Percentiles rank a stretch among this genome's conserved stretches.
phyloP scores from a whole-genome alignment of 2,113 vertebrate genomes.

The Cathartes aura region DNA sequence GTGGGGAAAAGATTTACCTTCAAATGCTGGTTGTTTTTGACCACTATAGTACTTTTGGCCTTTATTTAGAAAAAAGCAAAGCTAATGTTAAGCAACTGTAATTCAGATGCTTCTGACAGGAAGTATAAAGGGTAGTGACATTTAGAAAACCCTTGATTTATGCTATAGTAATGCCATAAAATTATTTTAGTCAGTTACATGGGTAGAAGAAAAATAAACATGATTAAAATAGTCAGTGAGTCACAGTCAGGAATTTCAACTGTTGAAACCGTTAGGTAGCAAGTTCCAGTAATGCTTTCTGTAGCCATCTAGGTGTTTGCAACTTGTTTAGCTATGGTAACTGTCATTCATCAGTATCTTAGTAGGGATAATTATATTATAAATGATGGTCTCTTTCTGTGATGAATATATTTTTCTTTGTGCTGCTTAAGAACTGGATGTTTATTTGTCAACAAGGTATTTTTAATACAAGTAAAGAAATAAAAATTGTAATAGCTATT shows the following conservation, averaged over 20 bases:
- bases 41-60: background rate
- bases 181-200: background rate
- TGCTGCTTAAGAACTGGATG: background rate
- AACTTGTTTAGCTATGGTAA: background rate
- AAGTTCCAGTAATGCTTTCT: background rate
- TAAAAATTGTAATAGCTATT: background rate
- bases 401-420: background rate
- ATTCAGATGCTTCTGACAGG: background rate
- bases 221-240: background rate
- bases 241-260: background rate
- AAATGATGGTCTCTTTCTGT: background rate
- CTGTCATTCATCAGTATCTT: background rate
- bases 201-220: background rate
- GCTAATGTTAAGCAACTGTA: background rate
- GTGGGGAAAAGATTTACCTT: background rate
- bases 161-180: background rate
- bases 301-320: background rate
- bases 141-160: background rate
- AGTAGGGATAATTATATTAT: background rate
- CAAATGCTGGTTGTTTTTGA: background rate
- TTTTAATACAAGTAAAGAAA: background rate
- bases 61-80: background rate
- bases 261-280: background rate
- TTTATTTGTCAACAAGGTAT: background rate
- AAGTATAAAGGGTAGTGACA: background rate